Evolutionary conservation across 2,113 vertebrate genomes (phyloP).

Genomic region (Brachyhypopomus occidentalis): DNA sequence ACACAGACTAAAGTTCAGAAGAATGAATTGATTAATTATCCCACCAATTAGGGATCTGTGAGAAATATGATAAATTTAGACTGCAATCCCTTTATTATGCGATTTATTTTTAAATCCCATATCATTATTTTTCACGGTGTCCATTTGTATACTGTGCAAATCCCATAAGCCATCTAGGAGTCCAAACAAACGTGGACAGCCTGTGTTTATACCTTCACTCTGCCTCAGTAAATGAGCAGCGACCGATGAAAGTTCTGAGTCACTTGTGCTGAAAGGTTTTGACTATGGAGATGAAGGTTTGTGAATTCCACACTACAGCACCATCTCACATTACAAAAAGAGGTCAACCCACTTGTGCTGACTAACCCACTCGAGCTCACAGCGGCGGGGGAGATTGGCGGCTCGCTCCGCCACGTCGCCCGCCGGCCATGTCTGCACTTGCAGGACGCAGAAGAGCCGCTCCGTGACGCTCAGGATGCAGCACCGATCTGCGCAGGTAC

Average conservation of each 20-base stretch:
- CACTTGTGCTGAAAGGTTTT: conserved; percentile 73
- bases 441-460: conserved; percentile 6
- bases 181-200: background rate
- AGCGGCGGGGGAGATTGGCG: conserved; percentile 42
- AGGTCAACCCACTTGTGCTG: conserved; percentile 78
- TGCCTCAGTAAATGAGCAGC: conserved; percentile 66
- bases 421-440: conserved; percentile 58
- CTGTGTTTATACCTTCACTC: conserved; percentile 53
- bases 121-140: background rate
- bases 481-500: conserved; percentile 13
- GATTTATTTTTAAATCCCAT: background rate
- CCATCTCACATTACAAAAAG: conserved; percentile 74
- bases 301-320: conserved; percentile 73
- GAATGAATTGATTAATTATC: too few species aligned
- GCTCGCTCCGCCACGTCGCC: conserved; percentile 54
- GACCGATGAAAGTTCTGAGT: conserved; percentile 62
- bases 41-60: background rate
- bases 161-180: background rate
- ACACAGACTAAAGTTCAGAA: too few species aligned
- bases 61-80: background rate
- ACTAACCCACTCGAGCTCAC: conserved; percentile 66
- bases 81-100: background rate
- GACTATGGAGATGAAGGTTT: conserved; percentile 76
- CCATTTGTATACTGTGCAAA: background rate
- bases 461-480: conserved; percentile 33